Evolutionary conservation across 2,888 invertebrate genomes (phyloP), one percentile per base, ranked within the genome.

Genomic region (Ditylenchus weischeri): DNA sequence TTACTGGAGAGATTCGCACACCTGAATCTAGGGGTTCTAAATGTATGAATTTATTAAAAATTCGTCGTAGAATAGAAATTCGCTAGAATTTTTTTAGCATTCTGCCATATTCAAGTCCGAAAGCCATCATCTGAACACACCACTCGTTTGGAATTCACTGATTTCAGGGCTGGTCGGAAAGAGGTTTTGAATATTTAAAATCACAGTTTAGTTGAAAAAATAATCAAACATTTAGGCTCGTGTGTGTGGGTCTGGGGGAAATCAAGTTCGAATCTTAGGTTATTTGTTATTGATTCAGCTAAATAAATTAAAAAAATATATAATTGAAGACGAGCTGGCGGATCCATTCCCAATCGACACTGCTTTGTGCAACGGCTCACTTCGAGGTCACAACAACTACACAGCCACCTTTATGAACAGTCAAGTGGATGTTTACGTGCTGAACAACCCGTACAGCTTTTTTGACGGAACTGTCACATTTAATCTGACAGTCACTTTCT

Each of bases 401-500:
- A 54, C 62, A 19, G n/a, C 64, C 18, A 59, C 43, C 10, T 64
- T 62, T 36, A 38, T 61, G 35, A 65, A 66, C 58, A 19, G 19
- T 19, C 50, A 64, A n/a, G 29, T 70, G 38, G 71, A 69, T 50
- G 21, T 69, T 11, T 72, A 59, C 38, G 69, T 70, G 15, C 29
- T 66, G 36, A 71, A 71, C 71, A 63, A 68, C 15, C 71, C 70
- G 8, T 48, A 19, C n/a, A 19, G 29, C 23, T 65, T 50, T 11
- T 35, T 61, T 19, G 70, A 71, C 51, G 15, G 23, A 13, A 47
- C 69, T 5, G 57, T 73, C 60, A 43, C 50, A 13, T 76, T 77
- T 69, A 70, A 66, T 29, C 51, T 77, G 62, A 69, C 66, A 11
- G 65, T 76, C 63, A 70, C 72, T 18, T 75, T 75, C 65, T 69